These are phyloP conservation scores for Microctenopoma lineatum DNA, from an alignment of 2,797 vertebrate species.

Conservation along the genomic window DNA sequence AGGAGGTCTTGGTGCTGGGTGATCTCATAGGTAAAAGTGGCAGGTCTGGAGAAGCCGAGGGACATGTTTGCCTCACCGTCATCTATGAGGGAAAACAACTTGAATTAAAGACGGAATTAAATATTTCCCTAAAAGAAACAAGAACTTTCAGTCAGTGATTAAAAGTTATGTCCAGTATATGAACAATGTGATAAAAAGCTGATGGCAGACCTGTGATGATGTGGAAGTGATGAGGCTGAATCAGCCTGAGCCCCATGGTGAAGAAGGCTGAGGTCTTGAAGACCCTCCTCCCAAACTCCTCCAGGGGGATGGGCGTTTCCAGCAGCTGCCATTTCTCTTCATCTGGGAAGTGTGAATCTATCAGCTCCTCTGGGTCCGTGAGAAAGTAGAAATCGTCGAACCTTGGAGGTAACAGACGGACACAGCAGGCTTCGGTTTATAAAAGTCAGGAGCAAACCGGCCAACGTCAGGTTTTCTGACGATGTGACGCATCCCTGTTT, in stretches of 20 bases:
- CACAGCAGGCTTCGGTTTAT: constrained; percentile 9
- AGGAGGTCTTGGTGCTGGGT: constrained; percentile 74
- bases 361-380: constrained; percentile 85
- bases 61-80: constrained; percentile 81
- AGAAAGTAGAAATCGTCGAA: constrained; percentile 89
- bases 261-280: constrained; percentile 88
- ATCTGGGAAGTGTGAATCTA: constrained; percentile 85
- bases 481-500: background rate
- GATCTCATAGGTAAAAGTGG: constrained; percentile 86
- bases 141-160: background rate
- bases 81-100: constrained; percentile 67
- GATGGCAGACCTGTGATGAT: constrained; percentile 79
- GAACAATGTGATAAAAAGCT: no score
- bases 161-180: no score
- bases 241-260: constrained; percentile 79
- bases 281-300: constrained; percentile 83
- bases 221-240: constrained; percentile 80
- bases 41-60: constrained; percentile 73
- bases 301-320: constrained; percentile 63
- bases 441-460: constrained; percentile 3
- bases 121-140: background rate
- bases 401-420: constrained; percentile 71
- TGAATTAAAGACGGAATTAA: background rate
- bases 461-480: background rate
- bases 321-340: constrained; percentile 87